Evolutionary conservation across 2,888 invertebrate species (phyloP).

Genomic region (Drosophila kambysellisi): DNA sequence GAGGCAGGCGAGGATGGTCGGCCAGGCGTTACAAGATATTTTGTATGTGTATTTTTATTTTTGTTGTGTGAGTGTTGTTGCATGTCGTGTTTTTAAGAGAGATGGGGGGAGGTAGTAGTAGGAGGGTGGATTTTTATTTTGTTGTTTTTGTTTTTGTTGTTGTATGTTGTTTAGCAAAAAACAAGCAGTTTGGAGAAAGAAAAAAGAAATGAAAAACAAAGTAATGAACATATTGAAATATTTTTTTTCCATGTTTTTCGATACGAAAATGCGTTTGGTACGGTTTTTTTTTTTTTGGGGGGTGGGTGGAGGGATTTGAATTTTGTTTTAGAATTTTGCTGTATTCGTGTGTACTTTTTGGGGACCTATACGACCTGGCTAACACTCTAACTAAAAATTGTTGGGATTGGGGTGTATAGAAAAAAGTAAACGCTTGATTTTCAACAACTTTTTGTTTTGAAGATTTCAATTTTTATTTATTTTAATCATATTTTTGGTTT

Average conservation of each 20-base stretch:
- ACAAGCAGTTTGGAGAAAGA: constrained; percentile 80
- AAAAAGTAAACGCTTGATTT: constrained; percentile 73
- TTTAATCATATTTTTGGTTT: constrained; percentile 41
- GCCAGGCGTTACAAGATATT: constrained; percentile 52
- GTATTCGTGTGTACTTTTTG: constrained; percentile 18
- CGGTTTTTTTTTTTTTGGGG: neutral
- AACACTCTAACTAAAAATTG: constrained; percentile 21
- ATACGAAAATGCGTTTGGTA: constrained; percentile 55
- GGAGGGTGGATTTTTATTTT: constrained; percentile 31
- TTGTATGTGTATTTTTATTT: constrained; percentile 27
- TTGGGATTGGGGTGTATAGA: constrained; percentile 5
- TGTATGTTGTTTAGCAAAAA: constrained; percentile 75
- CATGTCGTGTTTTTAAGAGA: constrained; percentile 40
- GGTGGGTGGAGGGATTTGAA: neutral
- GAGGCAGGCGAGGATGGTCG: constrained; percentile 56
- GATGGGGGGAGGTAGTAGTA: neutral
- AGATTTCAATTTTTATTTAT: constrained; percentile 56
- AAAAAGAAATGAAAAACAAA: constrained; percentile 80
- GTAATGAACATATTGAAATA: constrained; percentile 79
- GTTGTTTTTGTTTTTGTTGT: constrained; percentile 53
- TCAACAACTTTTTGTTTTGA: constrained; percentile 69
- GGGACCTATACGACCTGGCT: constrained; percentile 29
- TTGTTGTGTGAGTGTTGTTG: constrained; percentile 8
- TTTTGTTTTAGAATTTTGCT: constrained; percentile 35
- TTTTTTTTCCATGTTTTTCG: constrained; percentile 50